Evolutionary conservation across 2,797 vertebrate species (phyloP).

Genomic region (Vireo griseus): DNA sequence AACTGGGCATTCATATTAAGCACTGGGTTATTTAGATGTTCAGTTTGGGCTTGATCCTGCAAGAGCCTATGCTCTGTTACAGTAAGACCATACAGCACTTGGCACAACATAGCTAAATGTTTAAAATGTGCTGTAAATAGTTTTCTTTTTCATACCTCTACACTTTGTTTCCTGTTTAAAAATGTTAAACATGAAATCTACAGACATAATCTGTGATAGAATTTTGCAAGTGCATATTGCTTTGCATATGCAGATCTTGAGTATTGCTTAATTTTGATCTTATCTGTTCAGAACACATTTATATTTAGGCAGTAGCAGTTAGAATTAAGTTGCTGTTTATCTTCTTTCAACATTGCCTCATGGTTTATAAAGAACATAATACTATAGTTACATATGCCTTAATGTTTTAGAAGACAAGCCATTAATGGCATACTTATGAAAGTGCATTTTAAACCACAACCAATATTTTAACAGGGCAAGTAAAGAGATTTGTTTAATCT

Average conservation of each 20-base stretch:
- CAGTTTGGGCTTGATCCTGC: background rate
- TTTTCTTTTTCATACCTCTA: background rate
- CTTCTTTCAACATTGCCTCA: background rate
- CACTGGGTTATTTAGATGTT: background rate
- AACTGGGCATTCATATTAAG: background rate
- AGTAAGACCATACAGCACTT: background rate
- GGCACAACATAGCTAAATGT: background rate
- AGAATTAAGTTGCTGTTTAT: background rate
- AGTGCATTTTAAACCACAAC: slow-evolving; percentile 19
- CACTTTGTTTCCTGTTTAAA: background rate
- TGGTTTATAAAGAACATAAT: slow-evolving; percentile 15
- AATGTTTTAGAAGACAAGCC: slow-evolving; percentile 9
- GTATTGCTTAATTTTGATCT: slow-evolving; percentile 18
- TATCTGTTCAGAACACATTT: background rate
- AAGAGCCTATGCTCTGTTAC: background rate
- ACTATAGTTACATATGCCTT: background rate
- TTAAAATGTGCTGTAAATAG: background rate
- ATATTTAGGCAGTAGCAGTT: background rate
- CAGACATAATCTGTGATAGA: background rate
- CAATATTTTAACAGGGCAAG: slow-evolving; percentile 73
- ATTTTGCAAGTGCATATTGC: background rate
- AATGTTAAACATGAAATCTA: background rate
- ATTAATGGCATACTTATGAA: slow-evolving; percentile 31
- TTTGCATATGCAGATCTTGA: background rate
- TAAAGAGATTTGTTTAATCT: slow-evolving; percentile 85